Percentiles rank a stretch among this genome's conserved stretches.
phyloP scores from a whole-genome alignment of 2,888 invertebrate genomes.

The Mantis religiosa region DNA sequence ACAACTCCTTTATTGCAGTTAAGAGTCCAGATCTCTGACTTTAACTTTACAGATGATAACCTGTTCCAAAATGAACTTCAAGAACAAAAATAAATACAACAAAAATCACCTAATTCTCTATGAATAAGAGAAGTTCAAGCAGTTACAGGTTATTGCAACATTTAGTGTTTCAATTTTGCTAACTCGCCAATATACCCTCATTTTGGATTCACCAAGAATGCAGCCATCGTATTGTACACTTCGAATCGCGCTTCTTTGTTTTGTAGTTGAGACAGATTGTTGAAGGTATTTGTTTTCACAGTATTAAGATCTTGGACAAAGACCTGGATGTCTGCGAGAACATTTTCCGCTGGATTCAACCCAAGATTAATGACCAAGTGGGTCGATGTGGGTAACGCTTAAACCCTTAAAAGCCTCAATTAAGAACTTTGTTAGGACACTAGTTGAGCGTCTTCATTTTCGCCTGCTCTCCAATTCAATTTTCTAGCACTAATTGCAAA shows the following conservation, averaged over 20 bases:
- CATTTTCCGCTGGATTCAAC: background rate
- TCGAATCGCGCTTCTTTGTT: background rate
- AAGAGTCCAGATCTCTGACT: background rate
- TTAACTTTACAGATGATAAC: background rate
- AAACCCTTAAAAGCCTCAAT: background rate
- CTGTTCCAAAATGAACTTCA: background rate
- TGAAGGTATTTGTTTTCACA: background rate
- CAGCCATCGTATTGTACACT: background rate
- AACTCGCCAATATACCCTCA: background rate
- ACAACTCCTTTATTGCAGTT: background rate
- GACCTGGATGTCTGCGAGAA: background rate
- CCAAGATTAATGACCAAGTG: conserved; percentile 7
- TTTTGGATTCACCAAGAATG: background rate
- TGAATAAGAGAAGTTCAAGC: background rate
- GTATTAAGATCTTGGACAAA: background rate
- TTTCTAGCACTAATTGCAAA: conserved; percentile 16
- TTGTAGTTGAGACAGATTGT: background rate
- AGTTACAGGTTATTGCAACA: background rate
- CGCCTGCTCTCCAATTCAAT: background rate
- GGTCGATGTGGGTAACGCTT: background rate
- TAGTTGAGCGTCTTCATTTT: background rate
- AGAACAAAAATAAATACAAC: too few species aligned
- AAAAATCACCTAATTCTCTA: too few species aligned
- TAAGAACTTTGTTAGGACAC: background rate
- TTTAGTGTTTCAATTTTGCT: background rate